Conservation (phyloP, 1,140 invertebrate species). For the Venustaconcha ellipsiformis region DNA sequence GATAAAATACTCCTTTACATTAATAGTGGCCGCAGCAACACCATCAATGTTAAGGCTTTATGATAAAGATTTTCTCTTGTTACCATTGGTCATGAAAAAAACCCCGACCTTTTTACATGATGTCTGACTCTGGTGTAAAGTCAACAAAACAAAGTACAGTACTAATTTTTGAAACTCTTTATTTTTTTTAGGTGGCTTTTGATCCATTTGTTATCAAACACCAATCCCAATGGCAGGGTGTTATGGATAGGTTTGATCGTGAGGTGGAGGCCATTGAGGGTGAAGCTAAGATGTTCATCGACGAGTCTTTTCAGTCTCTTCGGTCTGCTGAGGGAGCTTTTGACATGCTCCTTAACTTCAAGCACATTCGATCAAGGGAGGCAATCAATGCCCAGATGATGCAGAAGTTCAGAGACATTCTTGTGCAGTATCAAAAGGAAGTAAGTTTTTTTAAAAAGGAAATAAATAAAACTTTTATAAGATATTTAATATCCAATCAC, state of each 20-base stretch:
- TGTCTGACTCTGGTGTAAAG: too few species aligned
- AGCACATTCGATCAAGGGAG: conserved; percentile 80
- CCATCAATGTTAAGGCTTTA: too few species aligned
- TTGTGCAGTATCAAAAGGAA: conserved; percentile 86
- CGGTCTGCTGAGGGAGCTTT: conserved; percentile 85
- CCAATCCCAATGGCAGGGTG: conserved; percentile 77
- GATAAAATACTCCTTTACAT: too few species aligned
- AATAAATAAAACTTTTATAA: too few species aligned
- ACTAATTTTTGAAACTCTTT: background rate
- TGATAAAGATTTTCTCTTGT: too few species aligned
- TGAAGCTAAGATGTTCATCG: conserved; percentile 87
- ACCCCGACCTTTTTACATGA: too few species aligned
- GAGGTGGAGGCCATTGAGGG: conserved; percentile 81
- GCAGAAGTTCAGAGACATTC: conserved; percentile 86
- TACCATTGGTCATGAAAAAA: too few species aligned
- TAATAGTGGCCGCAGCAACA: too few species aligned
- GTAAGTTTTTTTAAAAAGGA: conserved; percentile 73
- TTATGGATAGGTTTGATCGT: conserved; percentile 81
- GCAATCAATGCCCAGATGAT: conserved; percentile 79
- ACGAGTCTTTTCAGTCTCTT: conserved; percentile 84
- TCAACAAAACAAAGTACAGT: background rate
- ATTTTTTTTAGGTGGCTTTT: conserved; percentile 76
- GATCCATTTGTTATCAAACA: conserved; percentile 77
- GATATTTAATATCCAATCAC: background rate
- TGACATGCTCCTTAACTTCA: conserved; percentile 83